A percentile compares a stretch with the other conserved stretches of the same genome.
These are phyloP conservation scores for Huso huso DNA, from an alignment of 2,797 vertebrate species.

Conservation along the genomic window DNA sequence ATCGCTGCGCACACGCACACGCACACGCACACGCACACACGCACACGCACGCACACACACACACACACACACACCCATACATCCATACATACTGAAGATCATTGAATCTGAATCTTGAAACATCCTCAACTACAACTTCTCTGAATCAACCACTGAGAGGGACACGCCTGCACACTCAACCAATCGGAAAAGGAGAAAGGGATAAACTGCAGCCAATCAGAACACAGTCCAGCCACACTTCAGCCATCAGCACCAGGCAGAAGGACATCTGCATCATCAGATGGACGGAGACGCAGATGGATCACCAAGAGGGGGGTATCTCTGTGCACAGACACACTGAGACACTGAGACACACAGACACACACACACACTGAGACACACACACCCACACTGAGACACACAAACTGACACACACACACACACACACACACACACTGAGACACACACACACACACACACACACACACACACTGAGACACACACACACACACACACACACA, in stretches of 20 bases:
- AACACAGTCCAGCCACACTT: slow-evolving; percentile 8
- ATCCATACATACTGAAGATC: slow-evolving; percentile 20
- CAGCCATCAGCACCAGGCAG: no score
- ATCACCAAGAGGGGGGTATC: no score
- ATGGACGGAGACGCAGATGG: no score
- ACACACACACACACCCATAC: slow-evolving; percentile 47
- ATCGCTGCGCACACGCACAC: slow-evolving; percentile 31
- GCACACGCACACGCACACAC: slow-evolving; percentile 12
- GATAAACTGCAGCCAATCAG: no score
- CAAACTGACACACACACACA: slow-evolving; percentile 12
- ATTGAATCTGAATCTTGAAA: slow-evolving; percentile 23
- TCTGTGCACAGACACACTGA: no score
- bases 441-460: slow-evolving; percentile 13
- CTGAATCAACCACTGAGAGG: slow-evolving; percentile 24
- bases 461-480: slow-evolving; percentile 23
- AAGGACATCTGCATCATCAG: no score
- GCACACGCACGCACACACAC: slow-evolving; percentile 19
- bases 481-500: slow-evolving; percentile 18
- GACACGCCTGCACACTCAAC: slow-evolving; percentile 37
- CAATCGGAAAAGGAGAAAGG: slow-evolving; percentile 31
- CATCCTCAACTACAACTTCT: slow-evolving; percentile 15
- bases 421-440: slow-evolving; percentile 7
- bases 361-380: not conserved
- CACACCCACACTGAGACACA: slow-evolving; percentile 6
- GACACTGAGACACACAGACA: not conserved